Evolutionary conservation across 2,888 invertebrate species (phyloP), one percentile per base, ranked within the genome.

Genomic region (Cryptus armator): DNA sequence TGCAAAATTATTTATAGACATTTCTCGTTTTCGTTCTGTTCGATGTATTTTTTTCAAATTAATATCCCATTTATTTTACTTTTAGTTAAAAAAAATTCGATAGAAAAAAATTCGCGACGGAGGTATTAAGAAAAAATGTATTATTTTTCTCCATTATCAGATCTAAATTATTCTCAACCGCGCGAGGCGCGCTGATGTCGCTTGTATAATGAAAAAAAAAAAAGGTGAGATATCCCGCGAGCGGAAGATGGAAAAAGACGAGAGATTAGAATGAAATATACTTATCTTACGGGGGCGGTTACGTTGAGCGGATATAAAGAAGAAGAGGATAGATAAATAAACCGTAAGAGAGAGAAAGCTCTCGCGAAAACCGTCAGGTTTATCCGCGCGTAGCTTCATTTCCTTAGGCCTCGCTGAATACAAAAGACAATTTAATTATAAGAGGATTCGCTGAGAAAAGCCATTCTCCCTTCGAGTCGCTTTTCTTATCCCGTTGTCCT

Each of bases 381-480:
- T 89, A 90, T 90, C 89, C 89, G 68, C 68, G 80, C 79, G 87
- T 85, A 88, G 89, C 89, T 90, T 90, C 89, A 90, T 90, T 90
- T 87, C 90, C 89, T 68, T 81, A 89, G 87, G 89, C 89, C 88
- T 86, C 87, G 86, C 87, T 84, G 89, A 89, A 89, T 91, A 90
- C 91, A 90, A 91, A 91, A 86, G 90, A 90, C 91, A 90, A 91
- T 91, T 91, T 91, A 91, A 91, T 91, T 91, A 91, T 90, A 90
- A 89, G 87, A 80, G 88, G 90, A 91, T 91, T 91, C 89, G 87
- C 89, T 86, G 88, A 87, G 88, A 87, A 84, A 71, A 81, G 82
- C 84, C 85, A 59, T 72, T 24, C 62, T 79, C 71, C 29, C 29
- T 68, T 74, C 74, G 70, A 32, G 43, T 16, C 66, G 66, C 53